These are phyloP conservation scores for Chrysocyon brachyurus DNA, from an alignment of 2,797 vertebrate species.

Conservation along the genomic window DNA sequence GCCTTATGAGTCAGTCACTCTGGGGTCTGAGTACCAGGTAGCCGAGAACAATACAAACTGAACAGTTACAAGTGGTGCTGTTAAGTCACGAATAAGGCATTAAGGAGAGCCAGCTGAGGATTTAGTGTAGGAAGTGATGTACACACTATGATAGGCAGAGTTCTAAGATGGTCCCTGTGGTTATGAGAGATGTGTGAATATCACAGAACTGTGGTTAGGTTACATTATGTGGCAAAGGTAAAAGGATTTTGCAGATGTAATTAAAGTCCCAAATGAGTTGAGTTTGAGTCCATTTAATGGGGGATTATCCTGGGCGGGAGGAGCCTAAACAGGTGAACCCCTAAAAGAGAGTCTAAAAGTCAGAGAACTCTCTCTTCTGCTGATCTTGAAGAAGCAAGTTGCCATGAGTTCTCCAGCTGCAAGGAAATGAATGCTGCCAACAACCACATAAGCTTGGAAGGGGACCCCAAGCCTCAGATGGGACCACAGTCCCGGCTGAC, in stretches of 20 bases:
- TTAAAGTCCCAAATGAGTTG: not conserved
- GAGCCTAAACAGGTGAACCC: not conserved
- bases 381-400: constrained; percentile 61
- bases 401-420: constrained; percentile 58
- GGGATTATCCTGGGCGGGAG: not conserved
- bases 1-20: not conserved
- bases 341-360: not conserved
- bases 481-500: constrained; percentile 58
- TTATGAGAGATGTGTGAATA: not conserved
- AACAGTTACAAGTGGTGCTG: not conserved
- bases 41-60: not conserved
- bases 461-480: constrained; percentile 65
- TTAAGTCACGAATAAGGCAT: not conserved
- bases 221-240: not conserved
- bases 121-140: not conserved
- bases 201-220: not conserved
- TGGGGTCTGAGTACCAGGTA: not conserved
- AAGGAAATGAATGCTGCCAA: constrained; percentile 69
- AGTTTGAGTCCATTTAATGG: not conserved
- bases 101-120: not conserved
- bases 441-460: constrained; percentile 67
- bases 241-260: not conserved
- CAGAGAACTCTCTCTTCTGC: constrained; percentile 22
- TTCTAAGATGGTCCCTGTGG: not conserved
- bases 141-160: not conserved